Percentiles rank a stretch among this genome's conserved stretches.
Conservation (phyloP, 2,113 vertebrate species). For the Prunella himalayana region DNA sequence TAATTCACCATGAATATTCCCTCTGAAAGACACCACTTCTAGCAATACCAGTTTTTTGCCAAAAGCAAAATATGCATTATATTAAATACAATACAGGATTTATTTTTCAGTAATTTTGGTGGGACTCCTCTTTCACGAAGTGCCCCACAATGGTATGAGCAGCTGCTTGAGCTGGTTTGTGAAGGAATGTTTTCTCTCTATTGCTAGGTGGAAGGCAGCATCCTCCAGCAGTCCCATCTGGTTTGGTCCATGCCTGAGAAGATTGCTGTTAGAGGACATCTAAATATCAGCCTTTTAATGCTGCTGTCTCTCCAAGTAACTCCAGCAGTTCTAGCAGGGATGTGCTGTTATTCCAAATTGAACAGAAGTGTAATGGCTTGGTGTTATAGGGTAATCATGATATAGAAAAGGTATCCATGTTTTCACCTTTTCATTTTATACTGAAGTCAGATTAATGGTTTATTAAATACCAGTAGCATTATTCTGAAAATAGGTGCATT, state of each 20-base stretch:
- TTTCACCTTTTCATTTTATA: background rate
- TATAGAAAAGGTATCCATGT: background rate
- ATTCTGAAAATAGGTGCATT: background rate
- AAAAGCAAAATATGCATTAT: background rate
- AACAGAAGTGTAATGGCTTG: background rate
- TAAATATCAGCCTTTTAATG: background rate
- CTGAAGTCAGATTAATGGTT: background rate
- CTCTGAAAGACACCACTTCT: background rate
- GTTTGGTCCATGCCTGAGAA: background rate
- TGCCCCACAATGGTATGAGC: rapidly evolving
- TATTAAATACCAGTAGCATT: background rate
- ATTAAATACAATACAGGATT: background rate
- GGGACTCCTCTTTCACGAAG: background rate
- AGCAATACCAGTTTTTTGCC: background rate
- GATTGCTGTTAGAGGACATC: background rate
- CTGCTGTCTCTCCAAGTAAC: background rate
- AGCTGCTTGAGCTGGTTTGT: background rate
- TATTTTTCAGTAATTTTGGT: background rate
- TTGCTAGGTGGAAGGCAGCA: background rate
- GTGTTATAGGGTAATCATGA: background rate
- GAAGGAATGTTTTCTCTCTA: background rate
- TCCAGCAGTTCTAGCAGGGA: background rate
- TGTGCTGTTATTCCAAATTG: background rate
- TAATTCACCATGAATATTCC: background rate
- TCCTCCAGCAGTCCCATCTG: background rate